Evolutionary conservation across 2,797 vertebrate genomes (phyloP).

Genomic region (Echeneis naucrates): DNA sequence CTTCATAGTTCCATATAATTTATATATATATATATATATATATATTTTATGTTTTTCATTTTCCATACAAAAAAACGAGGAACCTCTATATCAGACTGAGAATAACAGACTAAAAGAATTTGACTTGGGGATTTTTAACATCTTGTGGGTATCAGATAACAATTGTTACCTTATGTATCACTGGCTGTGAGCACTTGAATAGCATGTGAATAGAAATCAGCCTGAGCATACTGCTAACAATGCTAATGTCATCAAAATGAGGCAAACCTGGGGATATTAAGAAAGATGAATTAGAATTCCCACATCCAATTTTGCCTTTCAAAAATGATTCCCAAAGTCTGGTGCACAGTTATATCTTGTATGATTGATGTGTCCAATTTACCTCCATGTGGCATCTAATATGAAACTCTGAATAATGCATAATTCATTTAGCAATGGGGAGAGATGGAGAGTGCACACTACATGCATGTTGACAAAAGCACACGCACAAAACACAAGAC

Average conservation of each 20-base stretch:
- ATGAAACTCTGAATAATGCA: constrained; percentile 84
- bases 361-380: constrained; percentile 85
- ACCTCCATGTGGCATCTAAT: constrained; percentile 77
- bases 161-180: constrained; percentile 11
- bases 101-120: constrained; percentile 37
- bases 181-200: constrained; percentile 48
- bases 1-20: not conserved
- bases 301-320: constrained; percentile 74
- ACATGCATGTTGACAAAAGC: constrained; percentile 28
- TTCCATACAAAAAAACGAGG: constrained; percentile 26
- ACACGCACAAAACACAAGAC: constrained; percentile 6
- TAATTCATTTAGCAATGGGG: constrained; percentile 68
- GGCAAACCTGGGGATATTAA: constrained; percentile 67
- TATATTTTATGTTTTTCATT: constrained; percentile 11
- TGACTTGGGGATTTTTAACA: constrained; percentile 41
- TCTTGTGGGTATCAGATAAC: not conserved
- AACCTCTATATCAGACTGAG: constrained; percentile 30
- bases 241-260: constrained; percentile 72
- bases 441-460: constrained; percentile 35
- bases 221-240: constrained; percentile 71
- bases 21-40: not conserved
- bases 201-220: constrained; percentile 58
- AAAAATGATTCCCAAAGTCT: constrained; percentile 74
- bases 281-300: constrained; percentile 78
- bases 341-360: constrained; percentile 67